These are phyloP conservation scores for Liolophura sinensis DNA, from an alignment of 1,140 invertebrate genomes.

Conservation along the genomic window DNA sequence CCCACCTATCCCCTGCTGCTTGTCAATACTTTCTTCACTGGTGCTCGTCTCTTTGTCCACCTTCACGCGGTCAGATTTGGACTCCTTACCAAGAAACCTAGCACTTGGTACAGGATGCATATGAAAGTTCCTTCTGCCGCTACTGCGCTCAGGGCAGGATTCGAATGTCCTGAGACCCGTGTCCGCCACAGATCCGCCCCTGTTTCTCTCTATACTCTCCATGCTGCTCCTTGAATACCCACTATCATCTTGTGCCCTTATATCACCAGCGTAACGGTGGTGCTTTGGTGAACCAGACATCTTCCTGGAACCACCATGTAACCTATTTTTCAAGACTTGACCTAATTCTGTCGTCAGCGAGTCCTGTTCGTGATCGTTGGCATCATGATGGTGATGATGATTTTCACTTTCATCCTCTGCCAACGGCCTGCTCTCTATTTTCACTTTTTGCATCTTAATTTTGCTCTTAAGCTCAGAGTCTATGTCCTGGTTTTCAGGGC, in stretches of 20 bases:
- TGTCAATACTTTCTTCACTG: conserved; percentile 23
- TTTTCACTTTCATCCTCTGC: conserved; percentile 23
- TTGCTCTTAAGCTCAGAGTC: conserved; percentile 46
- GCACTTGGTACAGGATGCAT: not conserved
- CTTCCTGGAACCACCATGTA: too few species aligned
- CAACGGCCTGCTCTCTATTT: conserved; percentile 40
- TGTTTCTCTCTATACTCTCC: too few species aligned
- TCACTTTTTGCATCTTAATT: conserved; percentile 52
- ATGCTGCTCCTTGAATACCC: too few species aligned
- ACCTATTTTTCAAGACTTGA: too few species aligned
- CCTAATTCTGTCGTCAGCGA: too few species aligned
- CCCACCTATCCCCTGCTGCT: conserved; percentile 22
- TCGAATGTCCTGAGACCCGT: conserved; percentile 24
- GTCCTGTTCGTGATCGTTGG: conserved; percentile 24
- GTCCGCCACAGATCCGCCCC: conserved; percentile 6
- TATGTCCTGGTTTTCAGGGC: conserved; percentile 19
- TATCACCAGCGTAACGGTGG: too few species aligned
- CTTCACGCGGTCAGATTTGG: conserved; percentile 5
- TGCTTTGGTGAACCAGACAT: too few species aligned
- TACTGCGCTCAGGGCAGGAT: conserved; percentile 30
- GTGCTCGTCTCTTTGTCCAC: conserved; percentile 31
- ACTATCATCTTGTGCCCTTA: too few species aligned
- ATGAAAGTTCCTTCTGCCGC: conserved; percentile 24
- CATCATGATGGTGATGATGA: conserved; percentile 17
- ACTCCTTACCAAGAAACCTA: conserved; percentile 9